phyloP scores from a whole-genome alignment of 2,797 vertebrate genomes.

The Heterohyrax brucei region DNA sequence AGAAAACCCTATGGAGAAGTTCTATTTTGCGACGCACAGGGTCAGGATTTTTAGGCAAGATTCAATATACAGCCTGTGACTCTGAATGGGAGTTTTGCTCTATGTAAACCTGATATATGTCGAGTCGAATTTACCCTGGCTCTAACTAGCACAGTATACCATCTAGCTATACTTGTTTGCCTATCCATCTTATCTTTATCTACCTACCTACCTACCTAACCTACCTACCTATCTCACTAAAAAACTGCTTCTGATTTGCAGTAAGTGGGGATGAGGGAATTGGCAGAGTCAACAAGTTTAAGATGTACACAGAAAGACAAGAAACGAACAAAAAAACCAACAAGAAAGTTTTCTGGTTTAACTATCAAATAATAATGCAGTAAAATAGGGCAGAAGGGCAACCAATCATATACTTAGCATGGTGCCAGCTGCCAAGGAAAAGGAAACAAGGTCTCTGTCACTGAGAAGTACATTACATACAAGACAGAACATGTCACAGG shows the following conservation, averaged over 20 bases:
- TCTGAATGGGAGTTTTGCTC: background rate
- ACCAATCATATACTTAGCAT: background rate
- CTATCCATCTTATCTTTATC: background rate
- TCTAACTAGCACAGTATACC: background rate
- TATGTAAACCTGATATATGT: background rate
- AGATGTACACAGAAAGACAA: background rate
- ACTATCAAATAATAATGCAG: background rate
- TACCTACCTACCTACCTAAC: too few species aligned
- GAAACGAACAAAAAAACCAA: background rate
- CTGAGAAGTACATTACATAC: background rate
- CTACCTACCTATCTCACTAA: background rate
- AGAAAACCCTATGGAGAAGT: too few species aligned
- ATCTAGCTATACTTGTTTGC: background rate
- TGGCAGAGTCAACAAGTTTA: background rate
- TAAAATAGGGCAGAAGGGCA: background rate
- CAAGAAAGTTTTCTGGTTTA: background rate
- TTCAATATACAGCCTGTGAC: background rate
- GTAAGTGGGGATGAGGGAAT: background rate
- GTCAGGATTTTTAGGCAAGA: background rate
- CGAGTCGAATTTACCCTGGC: background rate
- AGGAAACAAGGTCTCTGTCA: background rate
- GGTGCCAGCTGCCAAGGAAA: background rate
- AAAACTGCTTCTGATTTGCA: background rate
- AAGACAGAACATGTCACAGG: background rate
- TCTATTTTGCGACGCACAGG: too few species aligned